Conservation (phyloP, 2,797 vertebrate genomes). For the Pelodytes ibericus region DNA sequence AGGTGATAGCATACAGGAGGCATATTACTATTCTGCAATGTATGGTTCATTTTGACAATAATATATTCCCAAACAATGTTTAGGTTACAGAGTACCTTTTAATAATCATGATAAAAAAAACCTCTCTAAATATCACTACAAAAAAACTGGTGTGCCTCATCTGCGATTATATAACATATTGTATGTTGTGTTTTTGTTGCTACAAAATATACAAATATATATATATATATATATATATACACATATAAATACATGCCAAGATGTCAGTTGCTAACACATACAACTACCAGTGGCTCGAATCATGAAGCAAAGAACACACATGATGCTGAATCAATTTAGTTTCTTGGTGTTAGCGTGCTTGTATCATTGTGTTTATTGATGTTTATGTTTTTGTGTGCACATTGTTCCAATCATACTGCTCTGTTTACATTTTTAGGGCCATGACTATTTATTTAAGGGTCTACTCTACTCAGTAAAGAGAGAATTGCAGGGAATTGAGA, state of each 20-base stretch:
- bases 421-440: conserved; percentile 36
- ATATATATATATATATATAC: conserved; percentile 1
- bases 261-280: neutral
- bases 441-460: conserved; percentile 15
- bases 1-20: too few relatives aligned
- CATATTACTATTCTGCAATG: too few relatives aligned
- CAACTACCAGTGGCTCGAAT: neutral
- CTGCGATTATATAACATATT: too few relatives aligned
- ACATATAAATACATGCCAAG: neutral
- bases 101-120: too few relatives aligned
- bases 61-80: too few relatives aligned
- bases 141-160: too few relatives aligned
- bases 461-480: too few relatives aligned
- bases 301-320: conserved; percentile 1
- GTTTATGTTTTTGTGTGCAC: conserved; percentile 29
- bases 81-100: too few relatives aligned
- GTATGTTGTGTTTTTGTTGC: too few relatives aligned
- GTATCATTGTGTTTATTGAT: conserved; percentile 28
- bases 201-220: neutral
- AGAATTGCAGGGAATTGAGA: too few relatives aligned
- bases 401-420: conserved; percentile 32
- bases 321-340: conserved; percentile 18
- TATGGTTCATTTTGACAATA: too few relatives aligned
- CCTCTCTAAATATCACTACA: too few relatives aligned
- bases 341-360: conserved; percentile 5